A percentile compares a stretch with the other conserved stretches of the same genome.
These are phyloP conservation scores for Lasius platythorax DNA, from an alignment of 2,888 invertebrate species.

Conservation along the genomic window DNA sequence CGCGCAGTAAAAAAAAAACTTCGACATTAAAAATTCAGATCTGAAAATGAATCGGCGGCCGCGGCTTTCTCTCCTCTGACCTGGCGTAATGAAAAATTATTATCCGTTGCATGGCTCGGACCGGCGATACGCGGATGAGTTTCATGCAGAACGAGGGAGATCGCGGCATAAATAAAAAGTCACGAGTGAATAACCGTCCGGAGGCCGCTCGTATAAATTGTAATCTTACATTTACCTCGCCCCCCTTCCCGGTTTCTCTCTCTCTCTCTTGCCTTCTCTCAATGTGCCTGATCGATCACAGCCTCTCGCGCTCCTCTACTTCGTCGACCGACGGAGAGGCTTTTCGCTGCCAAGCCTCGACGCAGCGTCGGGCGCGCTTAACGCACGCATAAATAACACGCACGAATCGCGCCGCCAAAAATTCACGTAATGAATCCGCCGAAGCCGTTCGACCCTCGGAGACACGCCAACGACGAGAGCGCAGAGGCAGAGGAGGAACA, in stretches of 20 bases:
- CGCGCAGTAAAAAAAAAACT: background rate
- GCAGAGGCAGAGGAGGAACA: background rate
- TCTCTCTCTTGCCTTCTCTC: background rate
- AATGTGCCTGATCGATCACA: conserved; percentile 23
- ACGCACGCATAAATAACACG: conserved; percentile 68
- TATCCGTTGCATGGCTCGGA: conserved; percentile 56
- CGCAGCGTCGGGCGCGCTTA: conserved; percentile 27
- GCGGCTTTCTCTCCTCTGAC: conserved; percentile 42
- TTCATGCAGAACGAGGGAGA: conserved; percentile 8
- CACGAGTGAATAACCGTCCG: conserved; percentile 56
- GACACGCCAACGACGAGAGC: background rate
- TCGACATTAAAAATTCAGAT: background rate
- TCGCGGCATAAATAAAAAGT: conserved; percentile 62
- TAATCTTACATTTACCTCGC: conserved; percentile 56
- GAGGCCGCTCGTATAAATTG: conserved; percentile 64
- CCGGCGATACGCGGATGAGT: conserved; percentile 21
- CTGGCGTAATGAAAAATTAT: conserved; percentile 73
- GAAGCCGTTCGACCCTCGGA: conserved; percentile 57
- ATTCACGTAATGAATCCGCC: conserved; percentile 54
- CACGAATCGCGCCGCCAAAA: conserved; percentile 60
- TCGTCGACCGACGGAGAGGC: conserved; percentile 16
- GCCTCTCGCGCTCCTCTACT: background rate
- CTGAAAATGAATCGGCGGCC: background rate
- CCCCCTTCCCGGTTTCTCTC: background rate
- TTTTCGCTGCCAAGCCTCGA: conserved; percentile 1